Percentiles rank a stretch among this genome's conserved stretches.
These are phyloP conservation scores for Drosophila macrospina DNA, from an alignment of 2,888 invertebrate genomes.

Conservation along the genomic window DNA sequence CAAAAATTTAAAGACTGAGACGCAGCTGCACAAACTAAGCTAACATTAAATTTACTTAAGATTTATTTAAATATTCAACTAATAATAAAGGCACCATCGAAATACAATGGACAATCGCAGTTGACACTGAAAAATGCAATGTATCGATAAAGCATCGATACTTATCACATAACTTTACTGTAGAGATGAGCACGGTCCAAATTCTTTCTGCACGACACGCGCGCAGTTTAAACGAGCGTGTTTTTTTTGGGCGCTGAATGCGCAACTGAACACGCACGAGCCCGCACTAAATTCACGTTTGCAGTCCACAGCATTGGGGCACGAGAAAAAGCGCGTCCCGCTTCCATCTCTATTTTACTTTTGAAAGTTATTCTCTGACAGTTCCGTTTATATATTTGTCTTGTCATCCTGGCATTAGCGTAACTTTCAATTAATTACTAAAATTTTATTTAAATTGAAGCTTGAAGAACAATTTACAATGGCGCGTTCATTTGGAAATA, in stretches of 20 bases:
- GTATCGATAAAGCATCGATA: background rate
- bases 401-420: background rate
- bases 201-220: too few species aligned
- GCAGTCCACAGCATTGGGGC: too few species aligned
- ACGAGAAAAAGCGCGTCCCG: too few species aligned
- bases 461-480: background rate
- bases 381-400: background rate
- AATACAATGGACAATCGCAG: too few species aligned
- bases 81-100: background rate
- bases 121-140: too few species aligned
- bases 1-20: constrained; percentile 91
- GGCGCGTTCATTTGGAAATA: background rate
- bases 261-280: too few species aligned
- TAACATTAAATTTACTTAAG: constrained; percentile 6
- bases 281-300: too few species aligned
- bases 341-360: too few species aligned
- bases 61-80: constrained; percentile 11
- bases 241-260: too few species aligned
- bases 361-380: background rate
- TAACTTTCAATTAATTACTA: background rate
- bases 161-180: background rate
- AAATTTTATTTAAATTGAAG: background rate
- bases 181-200: too few species aligned
- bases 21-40: background rate
- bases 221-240: too few species aligned